Evolutionary conservation across 64 coral and sea anemone genomes (phyloP).

Genomic region (Dendronephthya gigantea): DNA sequence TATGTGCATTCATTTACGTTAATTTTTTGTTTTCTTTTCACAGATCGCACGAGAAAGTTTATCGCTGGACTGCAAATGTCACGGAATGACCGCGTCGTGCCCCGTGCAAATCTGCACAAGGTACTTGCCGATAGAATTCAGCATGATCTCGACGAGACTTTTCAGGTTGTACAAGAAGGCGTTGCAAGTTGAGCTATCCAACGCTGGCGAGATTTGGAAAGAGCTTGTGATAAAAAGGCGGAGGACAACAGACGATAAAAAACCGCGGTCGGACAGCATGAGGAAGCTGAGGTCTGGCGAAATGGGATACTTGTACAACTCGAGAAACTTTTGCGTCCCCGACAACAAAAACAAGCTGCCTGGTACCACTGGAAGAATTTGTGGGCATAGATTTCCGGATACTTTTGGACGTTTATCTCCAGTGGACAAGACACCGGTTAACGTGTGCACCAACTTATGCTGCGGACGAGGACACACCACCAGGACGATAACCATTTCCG

Average conservation of each 20-base stretch:
- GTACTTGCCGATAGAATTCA: not conserved
- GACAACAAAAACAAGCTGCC: not conserved
- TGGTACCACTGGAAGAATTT: not conserved
- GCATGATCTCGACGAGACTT: not conserved
- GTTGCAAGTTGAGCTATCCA: not conserved
- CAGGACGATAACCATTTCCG: not conserved
- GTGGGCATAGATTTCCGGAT: not conserved
- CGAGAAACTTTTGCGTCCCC: not conserved
- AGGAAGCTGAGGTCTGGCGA: not conserved
- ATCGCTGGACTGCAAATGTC: not conserved
- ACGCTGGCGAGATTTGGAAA: not conserved
- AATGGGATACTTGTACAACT: not conserved
- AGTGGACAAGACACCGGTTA: not conserved
- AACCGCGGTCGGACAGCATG: no score
- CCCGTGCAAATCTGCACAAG: not conserved
- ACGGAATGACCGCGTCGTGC: not conserved
- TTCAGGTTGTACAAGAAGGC: not conserved
- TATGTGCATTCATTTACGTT: no score
- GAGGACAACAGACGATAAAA: not conserved
- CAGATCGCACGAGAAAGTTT: not conserved
- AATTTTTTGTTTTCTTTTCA: not conserved
- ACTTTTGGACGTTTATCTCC: not conserved
- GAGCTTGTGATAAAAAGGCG: not conserved
- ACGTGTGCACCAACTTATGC: not conserved
- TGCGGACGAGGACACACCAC: not conserved